These are phyloP conservation scores for Telenomus remus DNA, from an alignment of 1,140 invertebrate genomes.

Conservation along the genomic window DNA sequence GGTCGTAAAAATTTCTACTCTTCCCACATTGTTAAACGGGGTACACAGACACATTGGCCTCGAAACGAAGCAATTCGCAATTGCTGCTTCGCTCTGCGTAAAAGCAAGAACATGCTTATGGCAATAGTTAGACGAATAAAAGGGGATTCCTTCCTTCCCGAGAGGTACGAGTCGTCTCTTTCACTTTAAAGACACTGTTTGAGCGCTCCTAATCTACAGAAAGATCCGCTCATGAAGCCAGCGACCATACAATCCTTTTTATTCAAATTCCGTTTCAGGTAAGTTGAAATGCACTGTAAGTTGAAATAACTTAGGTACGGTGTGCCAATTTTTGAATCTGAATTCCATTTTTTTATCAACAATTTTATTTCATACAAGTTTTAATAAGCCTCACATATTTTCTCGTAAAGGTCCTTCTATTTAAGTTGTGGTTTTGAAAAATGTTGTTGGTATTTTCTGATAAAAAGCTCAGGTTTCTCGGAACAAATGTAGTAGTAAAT, in stretches of 20 bases:
- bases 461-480: too few relatives aligned
- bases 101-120: slow-evolving; percentile 37
- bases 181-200: slow-evolving; percentile 26
- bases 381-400: too few relatives aligned
- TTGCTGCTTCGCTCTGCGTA: slow-evolving; percentile 42
- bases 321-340: too few relatives aligned
- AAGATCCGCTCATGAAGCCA: slow-evolving; percentile 18
- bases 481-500: background rate
- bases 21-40: slow-evolving; percentile 14
- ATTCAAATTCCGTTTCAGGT: slow-evolving; percentile 30
- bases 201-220: slow-evolving; percentile 30
- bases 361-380: too few relatives aligned
- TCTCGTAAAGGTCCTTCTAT: too few relatives aligned
- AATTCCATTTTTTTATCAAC: too few relatives aligned
- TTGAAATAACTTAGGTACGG: slow-evolving; percentile 4
- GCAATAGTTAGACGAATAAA: slow-evolving; percentile 43
- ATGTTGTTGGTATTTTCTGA: too few relatives aligned
- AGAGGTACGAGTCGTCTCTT: slow-evolving; percentile 28
- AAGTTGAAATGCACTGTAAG: slow-evolving; percentile 23
- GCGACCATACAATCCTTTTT: slow-evolving; percentile 28
- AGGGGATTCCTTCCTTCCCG: slow-evolving; percentile 28
- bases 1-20: slow-evolving; percentile 37
- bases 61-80: slow-evolving; percentile 43
- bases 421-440: too few relatives aligned
- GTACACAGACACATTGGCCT: slow-evolving; percentile 14